Conservation (phyloP, 1,140 invertebrate genomes). For the Drosophila burlai region DNA sequence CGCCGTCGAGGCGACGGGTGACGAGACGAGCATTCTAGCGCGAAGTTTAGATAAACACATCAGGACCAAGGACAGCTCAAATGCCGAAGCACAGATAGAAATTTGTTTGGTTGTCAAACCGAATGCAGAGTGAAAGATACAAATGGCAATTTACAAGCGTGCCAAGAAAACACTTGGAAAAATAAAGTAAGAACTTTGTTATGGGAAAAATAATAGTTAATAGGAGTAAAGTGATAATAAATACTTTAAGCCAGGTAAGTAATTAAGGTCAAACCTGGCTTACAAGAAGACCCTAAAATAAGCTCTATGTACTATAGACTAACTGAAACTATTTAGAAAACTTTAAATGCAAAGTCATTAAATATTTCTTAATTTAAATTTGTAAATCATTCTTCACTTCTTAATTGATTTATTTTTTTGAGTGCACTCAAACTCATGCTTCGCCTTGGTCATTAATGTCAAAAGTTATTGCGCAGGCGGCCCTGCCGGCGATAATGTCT, state of each 20-base stretch:
- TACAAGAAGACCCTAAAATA: background rate
- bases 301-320: background rate
- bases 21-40: conserved; percentile 78
- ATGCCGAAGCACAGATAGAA: conserved; percentile 55
- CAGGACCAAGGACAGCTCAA: conserved; percentile 42
- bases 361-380: background rate
- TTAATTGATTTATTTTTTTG: background rate
- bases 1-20: conserved; percentile 45
- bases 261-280: background rate
- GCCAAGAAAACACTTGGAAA: conserved; percentile 33
- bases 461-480: conserved; percentile 81
- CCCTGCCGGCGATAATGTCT: conserved; percentile 58
- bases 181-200: background rate
- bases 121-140: conserved; percentile 57
- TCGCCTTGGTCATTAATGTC: conserved; percentile 73
- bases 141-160: conserved; percentile 76
- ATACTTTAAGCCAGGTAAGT: background rate
- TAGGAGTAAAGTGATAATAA: background rate
- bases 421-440: conserved; percentile 10
- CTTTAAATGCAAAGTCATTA: too few species aligned
- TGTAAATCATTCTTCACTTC: too few species aligned
- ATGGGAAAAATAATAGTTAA: background rate
- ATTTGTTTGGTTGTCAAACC: conserved; percentile 76
- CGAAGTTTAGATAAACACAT: conserved; percentile 77
- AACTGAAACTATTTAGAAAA: too few species aligned